Base-by-base conservation (phyloP, 2,797 vertebrate species). In the Mycteria americana region DNA sequence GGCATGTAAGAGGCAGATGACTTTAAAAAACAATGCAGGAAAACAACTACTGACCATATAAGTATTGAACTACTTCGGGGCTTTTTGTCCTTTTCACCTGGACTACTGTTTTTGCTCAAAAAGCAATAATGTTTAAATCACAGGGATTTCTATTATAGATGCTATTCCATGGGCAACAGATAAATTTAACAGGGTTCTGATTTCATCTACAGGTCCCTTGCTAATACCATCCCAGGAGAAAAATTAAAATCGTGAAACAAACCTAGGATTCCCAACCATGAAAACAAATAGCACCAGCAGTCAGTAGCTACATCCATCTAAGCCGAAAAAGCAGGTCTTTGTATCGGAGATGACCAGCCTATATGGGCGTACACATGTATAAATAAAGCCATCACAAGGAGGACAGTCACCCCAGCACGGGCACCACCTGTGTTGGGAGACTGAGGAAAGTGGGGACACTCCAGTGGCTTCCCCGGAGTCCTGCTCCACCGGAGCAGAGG, bases 361-460 rank as follows among this genome's bases (percentile, higher is more conserved):
- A 18, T 16, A 22, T 33, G 41, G 14, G 27, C 0, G 0, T 35
- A 28, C 24, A 81, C 25, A 28, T 33, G 6, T 17, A 62, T 7
- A 73, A 76, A 79, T 30, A 83, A 77, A 77, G 50, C 12, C 51
- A 59, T 41, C 43, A 62, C 21, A 64, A 84, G 35, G 13, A 86
- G 13, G 45, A 60, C 35, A 46, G 46, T 17, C 48, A 81, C 15
- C 7, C 27, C 35, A 81, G 48, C 35, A 60, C 0, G 5, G 24
- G 33, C 10, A 85, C 27, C 53, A 68, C 13, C 10, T 39, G 1
- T 7, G 33, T 0, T 37, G 31, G 50, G 41, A 85, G n/a, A 59
- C 21, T 15, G 33, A 63, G 37, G 33, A 21, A 85, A 51, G 39
- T 4, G 4, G 6, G 27, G 35, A 78, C 24, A n/a, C 18, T 41